Conservation (phyloP, 2,113 vertebrate genomes). For the Heptranchias perlo region DNA sequence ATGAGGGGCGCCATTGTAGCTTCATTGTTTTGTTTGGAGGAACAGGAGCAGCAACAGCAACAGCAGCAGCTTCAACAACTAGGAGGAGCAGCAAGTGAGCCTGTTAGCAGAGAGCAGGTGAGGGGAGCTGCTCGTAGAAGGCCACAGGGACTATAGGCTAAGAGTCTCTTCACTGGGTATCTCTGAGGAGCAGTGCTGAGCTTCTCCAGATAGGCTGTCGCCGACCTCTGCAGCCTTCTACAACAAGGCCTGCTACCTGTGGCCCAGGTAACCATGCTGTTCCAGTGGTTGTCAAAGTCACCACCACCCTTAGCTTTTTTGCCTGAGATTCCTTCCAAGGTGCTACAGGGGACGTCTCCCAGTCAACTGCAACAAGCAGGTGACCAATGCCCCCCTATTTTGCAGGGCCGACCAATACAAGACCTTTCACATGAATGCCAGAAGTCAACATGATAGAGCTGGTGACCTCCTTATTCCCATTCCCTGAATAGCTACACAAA, state of each 20-base stretch:
- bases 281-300: background rate
- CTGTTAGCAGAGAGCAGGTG: background rate
- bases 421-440: too few relatives aligned
- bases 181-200: background rate
- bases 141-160: background rate
- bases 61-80: background rate
- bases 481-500: too few relatives aligned
- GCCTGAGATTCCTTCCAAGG: background rate
- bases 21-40: background rate
- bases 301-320: too few relatives aligned
- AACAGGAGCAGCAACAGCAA: background rate
- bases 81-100: background rate
- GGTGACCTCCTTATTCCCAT: too few relatives aligned
- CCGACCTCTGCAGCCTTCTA: background rate
- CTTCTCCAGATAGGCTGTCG: too few relatives aligned
- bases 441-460: too few relatives aligned
- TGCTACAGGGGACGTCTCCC: background rate
- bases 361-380: too few relatives aligned
- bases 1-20: too few relatives aligned
- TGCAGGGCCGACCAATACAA: too few relatives aligned
- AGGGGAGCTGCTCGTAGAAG: background rate
- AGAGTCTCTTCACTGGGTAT: background rate
- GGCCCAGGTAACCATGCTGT: background rate
- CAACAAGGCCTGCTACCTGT: background rate
- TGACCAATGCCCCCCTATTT: too few relatives aligned